Percentiles rank a stretch among this genome's conserved stretches.
Evolutionary conservation across 2,888 invertebrate genomes (phyloP).

Genomic region (Dasysyrphus tricinctus): DNA sequence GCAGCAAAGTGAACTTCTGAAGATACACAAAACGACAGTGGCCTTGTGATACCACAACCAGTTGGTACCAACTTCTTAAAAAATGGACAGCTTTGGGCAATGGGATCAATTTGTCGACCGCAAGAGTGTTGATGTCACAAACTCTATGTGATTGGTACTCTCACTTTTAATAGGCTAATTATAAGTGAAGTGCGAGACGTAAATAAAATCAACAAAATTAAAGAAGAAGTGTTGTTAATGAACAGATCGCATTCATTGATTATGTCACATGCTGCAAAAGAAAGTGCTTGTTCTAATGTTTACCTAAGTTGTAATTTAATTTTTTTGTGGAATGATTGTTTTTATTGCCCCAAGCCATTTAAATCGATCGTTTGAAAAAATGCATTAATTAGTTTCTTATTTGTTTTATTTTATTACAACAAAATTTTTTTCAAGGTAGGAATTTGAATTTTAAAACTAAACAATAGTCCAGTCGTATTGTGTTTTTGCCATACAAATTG

Average conservation of each 20-base stretch:
- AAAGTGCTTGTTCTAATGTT: not conserved
- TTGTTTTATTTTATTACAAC: no score
- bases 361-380: no score
- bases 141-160: slow-evolving; percentile 48
- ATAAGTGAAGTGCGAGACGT: slow-evolving; percentile 1
- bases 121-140: slow-evolving; percentile 43
- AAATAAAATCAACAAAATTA: not conserved
- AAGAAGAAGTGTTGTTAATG: not conserved
- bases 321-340: no score
- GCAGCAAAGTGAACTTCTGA: slow-evolving; percentile 34
- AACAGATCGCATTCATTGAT: not conserved
- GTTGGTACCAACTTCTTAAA: slow-evolving; percentile 37
- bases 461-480: no score
- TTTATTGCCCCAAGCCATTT: no score
- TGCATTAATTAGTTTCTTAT: no score
- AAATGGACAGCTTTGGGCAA: slow-evolving; percentile 4
- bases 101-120: slow-evolving; percentile 34
- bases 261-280: not conserved
- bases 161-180: slow-evolving; percentile 55
- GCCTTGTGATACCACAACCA: slow-evolving; percentile 56
- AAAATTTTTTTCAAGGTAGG: no score
- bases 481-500: no score
- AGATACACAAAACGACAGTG: slow-evolving; percentile 45
- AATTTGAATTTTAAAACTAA: no score
- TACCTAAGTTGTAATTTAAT: not conserved